A percentile compares a stretch with the other conserved stretches of the same genome.
These are phyloP conservation scores for Isichthys henryi DNA, from an alignment of 2,113 vertebrate species.

Conservation along the genomic window DNA sequence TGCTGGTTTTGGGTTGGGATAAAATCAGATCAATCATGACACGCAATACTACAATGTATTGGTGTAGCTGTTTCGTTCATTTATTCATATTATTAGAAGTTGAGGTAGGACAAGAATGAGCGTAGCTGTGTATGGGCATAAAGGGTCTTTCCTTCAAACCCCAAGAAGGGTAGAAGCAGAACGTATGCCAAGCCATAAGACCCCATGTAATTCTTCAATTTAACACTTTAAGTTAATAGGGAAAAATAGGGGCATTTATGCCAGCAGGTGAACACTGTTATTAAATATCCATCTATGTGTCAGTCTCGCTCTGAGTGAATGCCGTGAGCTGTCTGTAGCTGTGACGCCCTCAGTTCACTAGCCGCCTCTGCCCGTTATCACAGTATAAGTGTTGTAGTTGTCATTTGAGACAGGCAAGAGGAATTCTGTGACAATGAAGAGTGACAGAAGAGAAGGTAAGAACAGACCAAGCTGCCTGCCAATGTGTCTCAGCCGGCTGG, in stretches of 20 bases:
- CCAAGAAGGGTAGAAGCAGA: not conserved
- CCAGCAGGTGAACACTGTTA: not conserved
- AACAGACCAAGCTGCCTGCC: not conserved
- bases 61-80: not conserved
- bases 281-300: not conserved
- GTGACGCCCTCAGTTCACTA: not conserved
- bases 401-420: not conserved
- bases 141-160: not conserved
- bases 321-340: not conserved
- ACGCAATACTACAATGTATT: not conserved
- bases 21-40: not conserved
- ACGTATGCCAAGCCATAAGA: not conserved
- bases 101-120: not conserved
- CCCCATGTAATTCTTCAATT: not conserved
- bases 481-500: not conserved
- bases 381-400: not conserved
- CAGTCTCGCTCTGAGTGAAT: not conserved
- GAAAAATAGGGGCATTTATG: not conserved
- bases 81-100: not conserved
- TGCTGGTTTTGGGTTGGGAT: not conserved
- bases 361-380: not conserved
- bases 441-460: not conserved
- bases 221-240: not conserved
- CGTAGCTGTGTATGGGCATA: not conserved
- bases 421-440: not conserved